Evolutionary conservation across 2,113 vertebrate species (phyloP), one percentile per base, ranked within the genome.

Genomic region (Crocuta crocuta): DNA sequence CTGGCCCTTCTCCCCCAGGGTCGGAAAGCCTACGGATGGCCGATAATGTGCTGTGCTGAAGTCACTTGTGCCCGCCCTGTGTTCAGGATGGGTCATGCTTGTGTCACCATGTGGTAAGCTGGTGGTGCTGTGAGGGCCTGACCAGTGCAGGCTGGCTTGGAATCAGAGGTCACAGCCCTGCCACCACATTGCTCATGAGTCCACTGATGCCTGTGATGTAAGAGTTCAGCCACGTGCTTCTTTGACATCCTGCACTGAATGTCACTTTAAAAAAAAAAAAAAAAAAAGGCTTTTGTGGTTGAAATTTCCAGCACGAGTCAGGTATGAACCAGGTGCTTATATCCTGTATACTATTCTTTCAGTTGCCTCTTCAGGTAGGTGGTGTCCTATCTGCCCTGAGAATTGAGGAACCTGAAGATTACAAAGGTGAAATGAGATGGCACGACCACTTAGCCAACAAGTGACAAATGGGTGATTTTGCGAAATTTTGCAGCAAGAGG

Each of bases 321-420:
- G 24, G 1, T 80, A 1, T 55, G 68, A 71, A 50, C 43, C 48
- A 91, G 85, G 43, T 61, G 8, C 50, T 24, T 2, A 2, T 10
- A 61, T 28, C 6, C 10, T 8, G 21, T 43, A 19, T 53, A 24
- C 84, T 78, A 35, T 48, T 35, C 74, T 82, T 74, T 61, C 76
- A 79, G 71, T 70, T 39, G 76, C 23, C 17, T 55, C 55, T 28
- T 61, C 78, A 82, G 71, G 13, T 76, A 58, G 48, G 48, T 65
- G 31, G 33, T 66, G 11, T 35, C 74, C 15, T 17, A 28, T 53
- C 61, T 95, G 39, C 53, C 81, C 23, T 89, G 24, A 74, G 65
- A 35, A 24, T 92, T 70, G 55, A 94, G 68, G 66, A 97, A 73
- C 61, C 48, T n/a, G 17, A 87, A 63, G 63, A 55, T 94, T 39